These are phyloP conservation scores for Trichomycterus rosablanca DNA, from an alignment of 2,113 vertebrate genomes.

Conservation along the genomic window DNA sequence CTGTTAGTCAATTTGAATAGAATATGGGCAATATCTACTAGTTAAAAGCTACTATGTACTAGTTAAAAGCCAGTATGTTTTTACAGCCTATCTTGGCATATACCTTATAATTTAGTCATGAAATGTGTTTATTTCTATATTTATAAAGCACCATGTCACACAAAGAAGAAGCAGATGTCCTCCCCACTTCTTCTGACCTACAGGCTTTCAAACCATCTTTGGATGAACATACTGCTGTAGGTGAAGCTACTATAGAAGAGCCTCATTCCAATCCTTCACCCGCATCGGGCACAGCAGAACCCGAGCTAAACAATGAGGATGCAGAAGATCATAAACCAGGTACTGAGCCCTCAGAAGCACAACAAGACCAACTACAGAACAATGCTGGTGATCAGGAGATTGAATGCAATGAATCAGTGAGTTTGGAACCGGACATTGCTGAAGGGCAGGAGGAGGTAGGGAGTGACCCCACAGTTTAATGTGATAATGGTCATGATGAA, in stretches of 20 bases:
- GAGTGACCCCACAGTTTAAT: background rate
- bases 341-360: background rate
- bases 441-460: conserved; percentile 53
- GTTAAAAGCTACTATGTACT: too few relatives aligned
- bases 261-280: conserved; percentile 24
- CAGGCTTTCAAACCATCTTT: background rate
- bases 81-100: too few relatives aligned
- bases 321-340: conserved; percentile 7
- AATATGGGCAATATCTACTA: too few relatives aligned
- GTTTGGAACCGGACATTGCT: conserved; percentile 55
- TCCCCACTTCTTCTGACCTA: conserved; percentile 23
- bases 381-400: conserved; percentile 44
- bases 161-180: conserved; percentile 35
- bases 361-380: conserved; percentile 19
- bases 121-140: background rate
- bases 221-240: conserved; percentile 17
- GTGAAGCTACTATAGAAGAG: conserved; percentile 31
- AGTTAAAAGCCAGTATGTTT: too few relatives aligned
- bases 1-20: too few relatives aligned
- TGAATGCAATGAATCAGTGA: conserved; percentile 67
- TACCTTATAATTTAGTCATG: too few relatives aligned
- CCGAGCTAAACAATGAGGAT: background rate
- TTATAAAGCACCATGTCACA: conserved; percentile 67
- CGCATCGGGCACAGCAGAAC: conserved; percentile 19
- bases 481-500: too few relatives aligned